Evolutionary conservation across 1,140 invertebrate species (phyloP).

Genomic region (Hormaphis cornu): DNA sequence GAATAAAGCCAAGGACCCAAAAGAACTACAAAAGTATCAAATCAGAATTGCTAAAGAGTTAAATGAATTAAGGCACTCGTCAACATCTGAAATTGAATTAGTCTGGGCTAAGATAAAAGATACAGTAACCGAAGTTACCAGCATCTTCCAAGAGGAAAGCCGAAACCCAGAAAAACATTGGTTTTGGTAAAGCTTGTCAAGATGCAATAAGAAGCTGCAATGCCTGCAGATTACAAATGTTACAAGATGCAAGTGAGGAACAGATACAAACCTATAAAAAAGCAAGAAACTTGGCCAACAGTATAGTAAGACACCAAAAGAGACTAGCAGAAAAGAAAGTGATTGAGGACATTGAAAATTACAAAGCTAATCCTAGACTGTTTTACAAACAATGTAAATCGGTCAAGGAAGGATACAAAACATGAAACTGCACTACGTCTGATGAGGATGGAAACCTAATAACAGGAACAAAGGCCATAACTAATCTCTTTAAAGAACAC

Average conservation of each 20-base stretch:
- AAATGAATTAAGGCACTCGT: background rate
- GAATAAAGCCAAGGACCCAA: background rate
- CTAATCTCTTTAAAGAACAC: background rate
- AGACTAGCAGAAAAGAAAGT: slow-evolving; percentile 17
- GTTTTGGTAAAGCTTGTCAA: background rate
- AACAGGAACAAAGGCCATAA: slow-evolving; percentile 1
- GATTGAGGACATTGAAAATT: slow-evolving; percentile 12
- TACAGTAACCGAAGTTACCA: too few relatives aligned
- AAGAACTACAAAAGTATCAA: slow-evolving; percentile 1
- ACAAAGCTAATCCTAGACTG: slow-evolving; percentile 1
- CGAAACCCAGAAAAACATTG: background rate
- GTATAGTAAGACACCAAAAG: background rate
- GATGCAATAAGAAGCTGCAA: background rate
- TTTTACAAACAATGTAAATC: slow-evolving; percentile 13
- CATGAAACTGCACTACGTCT: background rate
- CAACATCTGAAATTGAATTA: too few relatives aligned
- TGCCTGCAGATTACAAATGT: background rate
- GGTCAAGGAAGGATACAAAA: slow-evolving; percentile 3
- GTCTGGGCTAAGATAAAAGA: too few relatives aligned
- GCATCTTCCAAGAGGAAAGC: too few relatives aligned
- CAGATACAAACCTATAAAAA: background rate
- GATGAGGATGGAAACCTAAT: background rate
- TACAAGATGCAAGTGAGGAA: background rate
- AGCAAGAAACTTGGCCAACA: background rate
- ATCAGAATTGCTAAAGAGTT: background rate